Base-by-base conservation (phyloP, 1,140 invertebrate species). In the Acromyrmex echinatior region DNA sequence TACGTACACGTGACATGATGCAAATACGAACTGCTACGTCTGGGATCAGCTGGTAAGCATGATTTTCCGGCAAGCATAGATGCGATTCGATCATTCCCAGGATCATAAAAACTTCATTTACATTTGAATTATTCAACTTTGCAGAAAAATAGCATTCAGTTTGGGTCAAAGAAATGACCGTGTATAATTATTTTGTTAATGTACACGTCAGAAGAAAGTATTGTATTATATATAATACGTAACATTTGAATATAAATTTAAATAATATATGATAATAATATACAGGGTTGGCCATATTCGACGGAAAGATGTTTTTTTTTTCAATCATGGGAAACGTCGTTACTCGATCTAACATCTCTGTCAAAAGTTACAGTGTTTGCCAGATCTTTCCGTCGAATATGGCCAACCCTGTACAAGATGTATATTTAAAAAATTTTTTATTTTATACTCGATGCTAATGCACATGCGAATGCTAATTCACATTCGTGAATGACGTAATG, bases 1-100 rank as follows among this genome's bases (percentile, higher is more conserved):
- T 73, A 80, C 51, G 31, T 68, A 58, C 60, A 62, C 73, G 84
- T 60, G 71, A 77, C 58, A 68, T 51, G 63, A 71, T 51, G 39
- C 77, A 70, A 81, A 81, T 73, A 39, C 66, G 25, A 71, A 39
- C 71, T 21, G 28, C 49, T 81, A 81, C 14, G 35, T 63, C 35
- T 66, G 28, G 62, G 31, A 66, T 81, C 66, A 51, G 53, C 65
- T 76, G 49, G 53, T 28, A 78, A 39, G 39, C 51, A 25, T 62
- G 45, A 81, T 86, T 86, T 86, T 70, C 21, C 12, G 49, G 0
- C 53, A 28, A 39, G 53, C n/a, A 5, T 51, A 18, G 79, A 58
- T 25, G 6, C 62, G 51, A 49, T 49, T 87, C 63, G 81, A 78
- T 80, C 53, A 21, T 12, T 31, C 3, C 14, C 9, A 53, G 18